Conservation (phyloP, 2,113 vertebrate genomes). For the Archocentrus centrarchus region DNA sequence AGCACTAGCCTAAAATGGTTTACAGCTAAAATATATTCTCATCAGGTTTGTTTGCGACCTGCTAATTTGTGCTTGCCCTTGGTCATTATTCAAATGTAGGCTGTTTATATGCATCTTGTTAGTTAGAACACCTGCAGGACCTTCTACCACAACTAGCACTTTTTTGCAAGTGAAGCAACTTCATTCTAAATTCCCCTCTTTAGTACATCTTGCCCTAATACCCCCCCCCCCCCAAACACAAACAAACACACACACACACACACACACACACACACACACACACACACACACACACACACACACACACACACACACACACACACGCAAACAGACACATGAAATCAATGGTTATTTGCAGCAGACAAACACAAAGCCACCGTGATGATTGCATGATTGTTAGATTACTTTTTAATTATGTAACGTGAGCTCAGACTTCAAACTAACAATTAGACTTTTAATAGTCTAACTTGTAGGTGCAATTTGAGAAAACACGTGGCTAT, state of each 20-base stretch:
- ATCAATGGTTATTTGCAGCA: neutral
- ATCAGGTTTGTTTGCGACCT: neutral
- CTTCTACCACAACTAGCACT: neutral
- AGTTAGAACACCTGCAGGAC: neutral
- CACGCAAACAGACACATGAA: neutral
- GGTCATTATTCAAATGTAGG: slow-evolving; percentile 1
- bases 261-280: neutral
- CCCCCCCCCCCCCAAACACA: neutral
- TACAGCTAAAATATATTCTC: neutral
- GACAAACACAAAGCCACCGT: neutral
- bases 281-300: no score
- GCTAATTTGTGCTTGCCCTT: neutral
- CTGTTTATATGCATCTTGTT: neutral
- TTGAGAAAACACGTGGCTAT: neutral
- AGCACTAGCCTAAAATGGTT: neutral
- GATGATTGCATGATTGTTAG: neutral
- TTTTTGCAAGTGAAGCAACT: no score
- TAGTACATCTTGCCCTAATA: neutral
- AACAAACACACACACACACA: neutral
- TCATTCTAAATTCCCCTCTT: no score
- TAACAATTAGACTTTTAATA: no score
- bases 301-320: no score
- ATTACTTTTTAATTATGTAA: neutral
- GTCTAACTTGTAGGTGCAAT: neutral
- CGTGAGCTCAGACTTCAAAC: no score